A percentile compares a stretch with the other conserved stretches of the same genome.
These are phyloP conservation scores for Magallana gigas DNA, from an alignment of 1,140 invertebrate species.

Conservation along the genomic window DNA sequence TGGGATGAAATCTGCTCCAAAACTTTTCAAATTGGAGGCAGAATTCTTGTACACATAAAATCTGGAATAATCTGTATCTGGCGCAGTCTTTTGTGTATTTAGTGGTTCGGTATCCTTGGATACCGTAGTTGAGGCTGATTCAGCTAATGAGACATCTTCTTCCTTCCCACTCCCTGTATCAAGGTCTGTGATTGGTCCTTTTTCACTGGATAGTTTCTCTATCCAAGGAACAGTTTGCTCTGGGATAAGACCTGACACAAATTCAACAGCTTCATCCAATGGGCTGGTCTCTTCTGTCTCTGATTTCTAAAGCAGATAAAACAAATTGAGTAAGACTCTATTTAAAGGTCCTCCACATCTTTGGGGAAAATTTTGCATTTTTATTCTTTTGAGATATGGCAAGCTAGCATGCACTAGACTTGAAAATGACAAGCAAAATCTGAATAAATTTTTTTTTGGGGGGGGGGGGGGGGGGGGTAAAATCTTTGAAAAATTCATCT, in stretches of 20 bases:
- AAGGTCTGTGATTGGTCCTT: background rate
- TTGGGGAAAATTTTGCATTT: too few relatives aligned
- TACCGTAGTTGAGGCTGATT: background rate
- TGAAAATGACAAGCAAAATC: too few relatives aligned
- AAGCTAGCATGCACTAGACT: too few relatives aligned
- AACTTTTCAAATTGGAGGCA: background rate
- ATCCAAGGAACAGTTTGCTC: slow-evolving; percentile 12
- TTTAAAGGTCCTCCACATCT: too few relatives aligned
- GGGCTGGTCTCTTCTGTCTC: background rate
- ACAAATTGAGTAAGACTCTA: background rate
- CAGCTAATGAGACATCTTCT: background rate
- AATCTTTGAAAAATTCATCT: too few relatives aligned
- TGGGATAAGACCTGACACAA: background rate
- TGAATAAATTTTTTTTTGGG: too few relatives aligned
- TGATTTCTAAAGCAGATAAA: background rate
- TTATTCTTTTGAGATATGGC: too few relatives aligned
- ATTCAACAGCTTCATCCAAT: background rate
- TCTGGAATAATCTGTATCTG: background rate
- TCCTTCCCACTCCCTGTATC: background rate
- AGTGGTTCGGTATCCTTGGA: background rate
- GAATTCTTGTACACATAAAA: slow-evolving; percentile 5
- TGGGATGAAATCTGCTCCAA: too few relatives aligned
- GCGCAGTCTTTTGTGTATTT: too few relatives aligned
- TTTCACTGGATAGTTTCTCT: background rate
- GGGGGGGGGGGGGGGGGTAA: too few relatives aligned